phyloP scores from a whole-genome alignment of 1,140 invertebrate species.

The Akabosia matsudoensis region DNA sequence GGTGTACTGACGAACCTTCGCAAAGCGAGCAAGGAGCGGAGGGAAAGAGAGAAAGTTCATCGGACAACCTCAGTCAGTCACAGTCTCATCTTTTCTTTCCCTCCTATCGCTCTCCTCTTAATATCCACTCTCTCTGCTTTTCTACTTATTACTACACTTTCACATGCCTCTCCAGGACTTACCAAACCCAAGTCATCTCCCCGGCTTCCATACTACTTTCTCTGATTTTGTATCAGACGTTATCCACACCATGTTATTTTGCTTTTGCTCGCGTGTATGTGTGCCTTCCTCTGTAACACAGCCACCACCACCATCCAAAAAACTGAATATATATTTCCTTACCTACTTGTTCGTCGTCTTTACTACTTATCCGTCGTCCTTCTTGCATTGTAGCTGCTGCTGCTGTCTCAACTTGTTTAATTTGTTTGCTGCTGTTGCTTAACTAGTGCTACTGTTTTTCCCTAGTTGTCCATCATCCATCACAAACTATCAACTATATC shows the following conservation, averaged over 20 bases:
- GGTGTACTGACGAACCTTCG: too few species aligned
- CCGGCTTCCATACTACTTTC: neutral
- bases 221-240: neutral
- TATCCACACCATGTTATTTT: neutral
- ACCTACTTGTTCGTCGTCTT: neutral
- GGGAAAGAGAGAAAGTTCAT: constrained; percentile 12
- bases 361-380: neutral
- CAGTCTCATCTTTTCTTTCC: constrained; percentile 16
- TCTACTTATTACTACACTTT: neutral
- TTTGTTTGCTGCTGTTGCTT: neutral
- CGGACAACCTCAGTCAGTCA: constrained; percentile 20
- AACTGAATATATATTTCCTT: neutral
- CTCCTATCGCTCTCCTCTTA: neutral
- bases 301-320: neutral
- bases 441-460: neutral
- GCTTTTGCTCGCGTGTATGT: neutral
- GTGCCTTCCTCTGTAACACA: neutral
- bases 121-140: neutral
- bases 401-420: neutral
- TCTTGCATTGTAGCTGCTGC: neutral
- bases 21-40: neutral
- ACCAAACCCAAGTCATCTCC: neutral
- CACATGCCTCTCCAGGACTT: too few species aligned
- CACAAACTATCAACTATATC: too few species aligned
- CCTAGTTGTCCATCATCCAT: neutral